phyloP scores from a whole-genome alignment of 1,140 invertebrate species.

The Drosophila virilis region DNA sequence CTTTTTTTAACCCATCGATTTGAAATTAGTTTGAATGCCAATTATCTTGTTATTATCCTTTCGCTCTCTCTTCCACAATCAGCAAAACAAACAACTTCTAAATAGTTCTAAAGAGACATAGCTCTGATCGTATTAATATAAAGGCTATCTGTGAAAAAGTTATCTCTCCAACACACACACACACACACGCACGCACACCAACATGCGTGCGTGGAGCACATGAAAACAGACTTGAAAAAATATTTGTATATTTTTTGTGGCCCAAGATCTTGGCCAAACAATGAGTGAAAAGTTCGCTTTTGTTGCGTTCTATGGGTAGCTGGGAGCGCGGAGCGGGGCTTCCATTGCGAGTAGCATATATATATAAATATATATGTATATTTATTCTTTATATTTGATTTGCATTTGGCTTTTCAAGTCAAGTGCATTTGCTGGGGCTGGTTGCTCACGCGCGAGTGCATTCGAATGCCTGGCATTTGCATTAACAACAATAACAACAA shows the following conservation, averaged over 20 bases:
- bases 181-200: no score
- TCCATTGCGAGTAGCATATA: slow-evolving; percentile 13
- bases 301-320: not conserved
- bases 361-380: no score
- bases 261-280: slow-evolving; percentile 30
- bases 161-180: no score
- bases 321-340: no score
- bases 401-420: slow-evolving; percentile 65
- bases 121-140: no score
- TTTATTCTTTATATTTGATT: slow-evolving; percentile 13
- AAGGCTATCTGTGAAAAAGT: no score
- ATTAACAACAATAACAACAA: slow-evolving; percentile 65
- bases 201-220: not conserved
- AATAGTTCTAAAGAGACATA: no score
- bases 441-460: slow-evolving; percentile 63
- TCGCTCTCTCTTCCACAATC: no score
- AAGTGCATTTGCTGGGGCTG: slow-evolving; percentile 54
- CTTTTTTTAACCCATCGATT: no score
- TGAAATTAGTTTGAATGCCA: no score
- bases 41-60: no score
- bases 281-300: slow-evolving; percentile 15
- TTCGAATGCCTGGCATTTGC: slow-evolving; percentile 70
- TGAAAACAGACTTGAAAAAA: slow-evolving; percentile 13
- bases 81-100: no score
- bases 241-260: not conserved